Percentiles rank a stretch among this genome's conserved stretches.
These are phyloP conservation scores for Leucozona laternaria DNA, from an alignment of 2,888 invertebrate species.

Conservation along the genomic window DNA sequence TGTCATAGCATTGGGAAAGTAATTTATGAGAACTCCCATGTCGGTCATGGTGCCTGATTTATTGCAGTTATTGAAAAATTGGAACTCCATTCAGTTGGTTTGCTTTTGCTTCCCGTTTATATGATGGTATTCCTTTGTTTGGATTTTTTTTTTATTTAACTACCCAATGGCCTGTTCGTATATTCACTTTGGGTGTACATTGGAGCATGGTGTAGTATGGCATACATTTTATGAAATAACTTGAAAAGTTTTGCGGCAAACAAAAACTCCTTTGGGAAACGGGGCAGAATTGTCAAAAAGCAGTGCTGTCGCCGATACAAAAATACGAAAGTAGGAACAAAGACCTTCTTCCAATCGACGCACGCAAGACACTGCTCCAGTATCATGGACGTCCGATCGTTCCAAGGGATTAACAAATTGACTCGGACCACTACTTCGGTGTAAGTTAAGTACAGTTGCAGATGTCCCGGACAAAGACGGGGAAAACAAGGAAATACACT, in stretches of 20 bases:
- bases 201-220: conserved; percentile 1
- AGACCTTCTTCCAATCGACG: too few species aligned
- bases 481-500: too few species aligned
- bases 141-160: conserved; percentile 45
- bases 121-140: conserved; percentile 19
- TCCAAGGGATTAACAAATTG: too few species aligned
- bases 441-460: too few species aligned
- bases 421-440: too few species aligned
- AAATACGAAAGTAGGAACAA: too few species aligned
- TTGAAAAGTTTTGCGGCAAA: conserved; percentile 61
- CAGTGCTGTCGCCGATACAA: background rate
- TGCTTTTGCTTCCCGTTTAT: conserved; percentile 7
- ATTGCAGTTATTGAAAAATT: conserved; percentile 83
- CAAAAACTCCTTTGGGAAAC: conserved; percentile 15
- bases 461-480: too few species aligned
- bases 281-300: background rate
- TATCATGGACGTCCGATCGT: too few species aligned
- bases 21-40: conserved; percentile 82
- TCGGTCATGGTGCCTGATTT: conserved; percentile 81
- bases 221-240: conserved; percentile 55
- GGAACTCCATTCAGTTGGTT: conserved; percentile 76
- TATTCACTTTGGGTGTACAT: conserved; percentile 4
- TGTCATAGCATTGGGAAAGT: conserved; percentile 69
- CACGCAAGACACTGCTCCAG: too few species aligned
- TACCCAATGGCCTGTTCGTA: conserved; percentile 28